Conservation (phyloP, 1,140 invertebrate species). For the Lepidurus packardi region DNA sequence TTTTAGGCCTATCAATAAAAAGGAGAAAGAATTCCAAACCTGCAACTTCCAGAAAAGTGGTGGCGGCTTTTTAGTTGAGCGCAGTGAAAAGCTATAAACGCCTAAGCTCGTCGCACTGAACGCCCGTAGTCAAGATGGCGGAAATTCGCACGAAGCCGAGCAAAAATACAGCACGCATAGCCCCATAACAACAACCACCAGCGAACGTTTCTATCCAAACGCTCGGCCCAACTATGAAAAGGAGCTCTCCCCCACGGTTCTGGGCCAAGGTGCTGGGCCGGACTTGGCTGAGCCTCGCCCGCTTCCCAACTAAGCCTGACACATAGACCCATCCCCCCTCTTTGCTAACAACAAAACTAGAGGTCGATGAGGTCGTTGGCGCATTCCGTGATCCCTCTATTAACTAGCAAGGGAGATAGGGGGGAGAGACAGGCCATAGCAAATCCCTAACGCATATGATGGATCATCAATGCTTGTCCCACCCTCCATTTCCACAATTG, state of each 20-base stretch:
- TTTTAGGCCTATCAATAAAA: too few relatives aligned
- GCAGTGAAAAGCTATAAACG: not conserved
- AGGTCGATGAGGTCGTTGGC: constrained; percentile 16
- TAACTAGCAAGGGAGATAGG: not conserved
- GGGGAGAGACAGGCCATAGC: not conserved
- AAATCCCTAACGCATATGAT: not conserved
- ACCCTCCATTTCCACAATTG: not conserved
- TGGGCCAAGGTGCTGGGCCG: not conserved
- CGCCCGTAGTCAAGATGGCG: not conserved
- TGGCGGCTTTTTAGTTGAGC: too few relatives aligned
- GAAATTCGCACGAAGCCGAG: not conserved
- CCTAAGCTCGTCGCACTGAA: not conserved
- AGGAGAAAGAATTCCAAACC: too few relatives aligned
- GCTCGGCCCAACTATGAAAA: too few relatives aligned
- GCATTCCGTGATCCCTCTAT: constrained; percentile 12
- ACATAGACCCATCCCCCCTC: constrained; percentile 1
- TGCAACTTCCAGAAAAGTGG: too few relatives aligned
- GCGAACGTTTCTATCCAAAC: not conserved
- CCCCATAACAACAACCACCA: not conserved
- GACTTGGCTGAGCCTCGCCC: not conserved
- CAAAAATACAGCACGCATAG: not conserved
- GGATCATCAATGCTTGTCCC: not conserved
- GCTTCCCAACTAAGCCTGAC: constrained; percentile 4
- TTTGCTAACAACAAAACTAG: constrained; percentile 10
- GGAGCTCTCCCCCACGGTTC: too few relatives aligned